Evolutionary conservation across 2,113 vertebrate species (phyloP).

Genomic region (Nyctibius bracteatus): DNA sequence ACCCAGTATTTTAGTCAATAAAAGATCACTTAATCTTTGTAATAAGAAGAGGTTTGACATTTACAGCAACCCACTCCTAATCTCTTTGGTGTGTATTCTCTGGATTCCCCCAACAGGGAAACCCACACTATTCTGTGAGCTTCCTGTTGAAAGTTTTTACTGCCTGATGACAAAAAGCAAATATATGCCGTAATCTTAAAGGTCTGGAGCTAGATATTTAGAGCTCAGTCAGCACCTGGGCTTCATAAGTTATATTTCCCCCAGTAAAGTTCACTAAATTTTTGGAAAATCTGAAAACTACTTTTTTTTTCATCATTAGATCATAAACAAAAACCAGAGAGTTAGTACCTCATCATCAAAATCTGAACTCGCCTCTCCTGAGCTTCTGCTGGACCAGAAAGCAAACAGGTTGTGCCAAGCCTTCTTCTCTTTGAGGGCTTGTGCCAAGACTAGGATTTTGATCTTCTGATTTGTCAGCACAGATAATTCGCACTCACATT

Average conservation of each 20-base stretch:
- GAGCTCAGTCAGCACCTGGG: neutral
- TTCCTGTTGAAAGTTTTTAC: neutral
- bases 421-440: neutral
- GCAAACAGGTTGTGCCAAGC: neutral
- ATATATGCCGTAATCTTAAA: neutral
- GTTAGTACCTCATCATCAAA: neutral
- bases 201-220: neutral
- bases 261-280: neutral
- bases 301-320: neutral
- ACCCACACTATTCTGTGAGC: neutral
- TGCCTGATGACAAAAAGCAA: neutral
- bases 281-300: neutral
- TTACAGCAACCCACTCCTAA: neutral
- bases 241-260: neutral
- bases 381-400: neutral
- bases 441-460: neutral
- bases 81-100: neutral
- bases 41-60: neutral
- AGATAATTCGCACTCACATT: neutral
- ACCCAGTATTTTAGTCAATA: neutral
- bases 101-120: neutral
- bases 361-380: neutral
- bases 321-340: neutral
- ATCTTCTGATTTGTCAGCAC: neutral
- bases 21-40: neutral